These are phyloP conservation scores for Timema podura DNA, from an alignment of 2,888 invertebrate genomes.

Conservation along the genomic window DNA sequence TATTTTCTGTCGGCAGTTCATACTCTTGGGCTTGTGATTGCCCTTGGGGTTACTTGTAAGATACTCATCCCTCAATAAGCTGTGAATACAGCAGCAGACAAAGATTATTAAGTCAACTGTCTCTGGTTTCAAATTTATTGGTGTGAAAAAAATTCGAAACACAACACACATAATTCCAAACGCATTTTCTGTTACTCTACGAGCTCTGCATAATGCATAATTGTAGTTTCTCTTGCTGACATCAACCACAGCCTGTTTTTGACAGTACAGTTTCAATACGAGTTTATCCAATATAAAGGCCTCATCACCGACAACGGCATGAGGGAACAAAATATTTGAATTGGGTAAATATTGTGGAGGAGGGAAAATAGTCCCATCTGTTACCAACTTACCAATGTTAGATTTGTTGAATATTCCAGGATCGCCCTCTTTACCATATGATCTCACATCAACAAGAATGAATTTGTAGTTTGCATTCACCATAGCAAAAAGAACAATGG, in stretches of 20 bases:
- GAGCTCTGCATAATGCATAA: no score
- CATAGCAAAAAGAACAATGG: slow-evolving; percentile 20
- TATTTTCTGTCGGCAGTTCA: not conserved
- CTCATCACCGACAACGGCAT: no score
- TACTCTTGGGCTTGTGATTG: not conserved
- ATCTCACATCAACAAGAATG: slow-evolving; percentile 18
- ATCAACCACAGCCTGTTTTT: no score
- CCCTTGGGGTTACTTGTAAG: no score
- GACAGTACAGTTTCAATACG: no score
- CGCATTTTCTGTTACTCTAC: no score
- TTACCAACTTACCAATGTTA: slow-evolving; percentile 3
- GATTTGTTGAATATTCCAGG: slow-evolving; percentile 12
- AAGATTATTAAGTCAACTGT: not conserved
- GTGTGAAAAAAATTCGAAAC: slow-evolving; percentile 7
- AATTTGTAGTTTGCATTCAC: slow-evolving; percentile 18
- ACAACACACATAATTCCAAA: no score
- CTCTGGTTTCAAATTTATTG: not conserved
- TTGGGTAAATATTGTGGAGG: slow-evolving; percentile 15
- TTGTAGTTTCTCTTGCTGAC: no score
- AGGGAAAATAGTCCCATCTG: slow-evolving; percentile 14
- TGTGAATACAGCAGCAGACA: not conserved
- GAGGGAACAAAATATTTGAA: not conserved
- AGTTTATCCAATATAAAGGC: no score
- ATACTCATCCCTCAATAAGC: slow-evolving; percentile 1
- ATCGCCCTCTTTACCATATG: slow-evolving; percentile 18